A percentile compares a stretch with the other conserved stretches of the same genome.
These are phyloP conservation scores for Catagonus wagneri DNA, from an alignment of 2,113 vertebrate species.

Conservation along the genomic window DNA sequence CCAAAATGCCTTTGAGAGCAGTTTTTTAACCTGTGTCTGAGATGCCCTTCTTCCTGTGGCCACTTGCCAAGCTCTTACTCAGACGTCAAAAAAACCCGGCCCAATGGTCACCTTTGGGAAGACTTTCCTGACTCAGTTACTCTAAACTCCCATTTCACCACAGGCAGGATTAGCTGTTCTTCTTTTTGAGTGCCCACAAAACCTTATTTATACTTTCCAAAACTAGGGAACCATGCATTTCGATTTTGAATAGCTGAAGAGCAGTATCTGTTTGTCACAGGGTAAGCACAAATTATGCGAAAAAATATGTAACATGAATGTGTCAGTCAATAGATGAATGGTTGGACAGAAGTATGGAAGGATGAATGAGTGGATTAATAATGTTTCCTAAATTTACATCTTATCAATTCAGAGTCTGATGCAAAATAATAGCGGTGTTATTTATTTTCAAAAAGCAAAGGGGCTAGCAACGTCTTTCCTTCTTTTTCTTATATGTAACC, in stretches of 20 bases:
- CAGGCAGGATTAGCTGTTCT: neutral
- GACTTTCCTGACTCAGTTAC: neutral
- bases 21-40: neutral
- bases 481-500: neutral
- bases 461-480: neutral
- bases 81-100: neutral
- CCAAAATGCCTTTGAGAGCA: neutral
- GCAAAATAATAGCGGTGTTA: neutral
- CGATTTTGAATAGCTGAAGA: neutral
- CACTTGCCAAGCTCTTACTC: neutral
- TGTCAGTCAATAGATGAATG: too few relatives aligned
- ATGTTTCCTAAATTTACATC: neutral
- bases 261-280: neutral
- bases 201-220: neutral
- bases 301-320: neutral
- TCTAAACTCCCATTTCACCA: neutral
- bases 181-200: neutral
- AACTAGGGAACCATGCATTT: neutral
- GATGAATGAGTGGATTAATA: neutral
- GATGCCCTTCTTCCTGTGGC: fast-evolving
- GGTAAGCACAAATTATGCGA: neutral
- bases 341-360: neutral
- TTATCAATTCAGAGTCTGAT: neutral
- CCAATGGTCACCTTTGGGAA: neutral
- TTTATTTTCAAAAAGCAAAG: neutral